Evolutionary conservation across 2,113 vertebrate genomes (phyloP).

Genomic region (Microcebus tavaratra): DNA sequence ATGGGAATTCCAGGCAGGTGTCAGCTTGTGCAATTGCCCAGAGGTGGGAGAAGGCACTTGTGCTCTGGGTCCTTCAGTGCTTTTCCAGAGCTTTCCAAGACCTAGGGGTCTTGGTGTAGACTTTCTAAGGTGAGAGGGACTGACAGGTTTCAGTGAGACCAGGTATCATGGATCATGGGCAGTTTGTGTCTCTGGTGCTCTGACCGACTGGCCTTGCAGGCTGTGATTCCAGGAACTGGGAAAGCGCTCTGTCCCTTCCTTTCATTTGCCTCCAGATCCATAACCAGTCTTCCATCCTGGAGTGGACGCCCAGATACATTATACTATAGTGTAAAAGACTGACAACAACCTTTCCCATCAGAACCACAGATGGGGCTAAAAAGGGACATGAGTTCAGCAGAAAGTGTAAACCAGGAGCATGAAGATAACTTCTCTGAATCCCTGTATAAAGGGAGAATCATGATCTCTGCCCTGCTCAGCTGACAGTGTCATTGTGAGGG

Average conservation of each 20-base stretch:
- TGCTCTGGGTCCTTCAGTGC: not conserved
- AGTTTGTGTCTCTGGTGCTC: not conserved
- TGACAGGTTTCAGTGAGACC: too few relatives aligned
- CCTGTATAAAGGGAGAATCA: too few relatives aligned
- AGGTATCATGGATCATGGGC: not conserved
- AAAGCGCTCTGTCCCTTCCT: not conserved
- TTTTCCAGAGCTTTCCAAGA: not conserved
- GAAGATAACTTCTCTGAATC: not conserved
- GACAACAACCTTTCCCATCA: not conserved
- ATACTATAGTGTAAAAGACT: not conserved
- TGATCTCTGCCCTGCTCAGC: fast-evolving
- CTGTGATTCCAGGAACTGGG: not conserved
- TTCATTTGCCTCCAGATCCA: not conserved
- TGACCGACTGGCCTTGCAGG: not conserved
- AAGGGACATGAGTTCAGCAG: fast-evolving
- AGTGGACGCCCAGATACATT: not conserved
- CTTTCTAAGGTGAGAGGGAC: not conserved
- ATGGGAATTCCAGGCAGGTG: too few relatives aligned
- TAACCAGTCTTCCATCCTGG: not conserved
- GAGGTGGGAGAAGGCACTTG: not conserved
- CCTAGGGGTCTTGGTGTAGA: not conserved
- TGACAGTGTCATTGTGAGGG: fast-evolving
- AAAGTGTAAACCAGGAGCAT: not conserved
- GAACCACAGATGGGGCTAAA: not conserved
- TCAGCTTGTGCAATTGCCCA: too few relatives aligned